Conservation (phyloP, 2,888 invertebrate species). For the Hirtodrosophila cameraria region DNA sequence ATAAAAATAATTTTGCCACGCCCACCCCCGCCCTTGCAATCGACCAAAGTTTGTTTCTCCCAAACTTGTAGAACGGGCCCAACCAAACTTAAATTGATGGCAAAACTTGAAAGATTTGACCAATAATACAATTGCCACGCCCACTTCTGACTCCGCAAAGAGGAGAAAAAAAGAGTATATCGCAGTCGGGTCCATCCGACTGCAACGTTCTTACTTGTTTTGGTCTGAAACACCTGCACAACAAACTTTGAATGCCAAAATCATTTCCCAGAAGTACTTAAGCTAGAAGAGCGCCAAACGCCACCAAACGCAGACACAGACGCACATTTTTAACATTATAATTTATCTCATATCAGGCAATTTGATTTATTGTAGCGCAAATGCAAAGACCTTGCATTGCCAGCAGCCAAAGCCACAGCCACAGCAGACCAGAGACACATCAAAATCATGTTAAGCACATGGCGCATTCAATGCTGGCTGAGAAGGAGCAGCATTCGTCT, state of each 20-base stretch:
- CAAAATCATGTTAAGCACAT: constrained; percentile 67
- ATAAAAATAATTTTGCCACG: too few relatives aligned
- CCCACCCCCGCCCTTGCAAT: too few relatives aligned
- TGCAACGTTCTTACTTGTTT: too few relatives aligned
- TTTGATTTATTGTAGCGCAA: constrained; percentile 69
- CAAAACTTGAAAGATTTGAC: too few relatives aligned
- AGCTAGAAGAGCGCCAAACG: constrained; percentile 36
- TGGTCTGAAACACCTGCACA: constrained; percentile 47
- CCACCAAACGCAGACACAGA: neutral
- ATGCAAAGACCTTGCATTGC: constrained; percentile 62
- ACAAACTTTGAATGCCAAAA: constrained; percentile 35
- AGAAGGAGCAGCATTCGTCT: neutral
- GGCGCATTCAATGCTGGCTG: constrained; percentile 44
- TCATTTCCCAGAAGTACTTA: constrained; percentile 52
- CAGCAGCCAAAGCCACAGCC: constrained; percentile 27
- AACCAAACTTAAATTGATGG: too few relatives aligned
- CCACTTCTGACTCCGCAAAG: too few relatives aligned
- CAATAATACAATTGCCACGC: too few relatives aligned
- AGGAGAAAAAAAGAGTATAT: too few relatives aligned
- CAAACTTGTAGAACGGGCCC: too few relatives aligned
- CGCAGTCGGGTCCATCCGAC: too few relatives aligned
- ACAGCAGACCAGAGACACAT: constrained; percentile 41
- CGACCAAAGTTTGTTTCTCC: too few relatives aligned
- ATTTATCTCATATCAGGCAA: constrained; percentile 41
- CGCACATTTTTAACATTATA: constrained; percentile 25